These are phyloP conservation scores for Sinocyclocheilus anshuiensis DNA, from an alignment of 2,113 vertebrate species.

Conservation along the genomic window DNA sequence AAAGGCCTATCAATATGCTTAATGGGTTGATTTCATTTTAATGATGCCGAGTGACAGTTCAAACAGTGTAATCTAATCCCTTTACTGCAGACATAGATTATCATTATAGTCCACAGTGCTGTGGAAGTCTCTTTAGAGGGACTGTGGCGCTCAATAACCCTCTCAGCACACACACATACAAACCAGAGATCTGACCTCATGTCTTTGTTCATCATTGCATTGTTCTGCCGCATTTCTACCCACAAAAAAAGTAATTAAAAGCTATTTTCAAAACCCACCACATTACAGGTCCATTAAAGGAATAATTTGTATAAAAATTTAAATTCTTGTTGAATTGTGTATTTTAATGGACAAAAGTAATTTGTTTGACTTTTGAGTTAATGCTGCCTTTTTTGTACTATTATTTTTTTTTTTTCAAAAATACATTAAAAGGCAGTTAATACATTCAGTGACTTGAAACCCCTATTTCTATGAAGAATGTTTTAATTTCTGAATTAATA, in stretches of 20 bases:
- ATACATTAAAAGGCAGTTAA: not conserved
- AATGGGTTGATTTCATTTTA: slow-evolving; percentile 41
- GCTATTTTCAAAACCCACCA: slow-evolving; percentile 63
- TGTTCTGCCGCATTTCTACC: slow-evolving; percentile 61
- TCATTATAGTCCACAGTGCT: slow-evolving; percentile 33
- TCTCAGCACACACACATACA: not conserved
- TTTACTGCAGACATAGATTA: slow-evolving; percentile 36
- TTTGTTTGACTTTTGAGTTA: not conserved
- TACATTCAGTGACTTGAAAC: not conserved
- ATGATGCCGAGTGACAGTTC: slow-evolving; percentile 27
- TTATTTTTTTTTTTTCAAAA: not conserved
- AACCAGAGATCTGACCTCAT: slow-evolving; percentile 6
- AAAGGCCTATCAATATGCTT: slow-evolving; percentile 21
- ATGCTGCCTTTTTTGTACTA: not conserved
- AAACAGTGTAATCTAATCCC: slow-evolving; percentile 30
- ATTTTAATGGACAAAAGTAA: not conserved
- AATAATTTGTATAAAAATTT: not conserved
- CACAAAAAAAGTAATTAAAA: slow-evolving; percentile 67
- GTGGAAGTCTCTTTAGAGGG: slow-evolving; percentile 24
- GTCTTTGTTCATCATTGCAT: slow-evolving; percentile 22
- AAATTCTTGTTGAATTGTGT: not conserved
- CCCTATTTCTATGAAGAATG: not conserved
- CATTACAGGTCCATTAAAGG: slow-evolving; percentile 10
- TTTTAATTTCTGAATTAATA: not conserved
- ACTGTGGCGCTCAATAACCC: slow-evolving; percentile 1